Percentiles rank a stretch among this genome's conserved stretches.
phyloP scores from a whole-genome alignment of 2,888 invertebrate genomes.

The Neoascia interrupta region DNA sequence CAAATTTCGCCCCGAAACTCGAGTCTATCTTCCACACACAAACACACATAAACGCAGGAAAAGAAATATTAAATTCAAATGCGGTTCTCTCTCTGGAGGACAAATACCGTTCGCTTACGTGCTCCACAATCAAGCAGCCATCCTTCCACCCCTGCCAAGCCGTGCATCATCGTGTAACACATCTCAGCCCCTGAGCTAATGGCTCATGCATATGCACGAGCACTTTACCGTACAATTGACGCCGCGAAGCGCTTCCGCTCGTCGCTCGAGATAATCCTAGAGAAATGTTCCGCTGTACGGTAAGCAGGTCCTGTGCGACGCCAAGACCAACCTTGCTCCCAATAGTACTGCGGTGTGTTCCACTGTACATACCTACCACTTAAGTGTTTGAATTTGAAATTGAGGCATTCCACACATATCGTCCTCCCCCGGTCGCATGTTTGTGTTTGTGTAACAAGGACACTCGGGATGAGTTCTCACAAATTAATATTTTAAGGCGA shows the following conservation, averaged over 20 bases:
- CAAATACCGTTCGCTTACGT: slow-evolving; percentile 46
- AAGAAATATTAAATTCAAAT: slow-evolving; percentile 62
- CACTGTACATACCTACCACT: neutral
- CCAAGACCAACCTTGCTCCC: slow-evolving; percentile 6
- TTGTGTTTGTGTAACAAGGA: slow-evolving; percentile 36
- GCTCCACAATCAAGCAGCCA: slow-evolving; percentile 7
- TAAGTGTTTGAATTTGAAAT: slow-evolving; percentile 30
- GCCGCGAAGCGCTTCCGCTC: slow-evolving; percentile 58
- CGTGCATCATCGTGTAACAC: neutral
- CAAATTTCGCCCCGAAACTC: slow-evolving; percentile 42
- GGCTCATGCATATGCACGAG: slow-evolving; percentile 67
- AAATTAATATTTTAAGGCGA: slow-evolving; percentile 53
- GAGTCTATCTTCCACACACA: neutral
- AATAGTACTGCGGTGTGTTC: neutral
- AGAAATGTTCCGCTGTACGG: slow-evolving; percentile 48
- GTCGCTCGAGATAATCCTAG: slow-evolving; percentile 57
- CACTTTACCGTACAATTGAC: slow-evolving; percentile 63
- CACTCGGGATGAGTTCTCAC: slow-evolving; percentile 39
- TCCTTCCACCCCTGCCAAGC: neutral
- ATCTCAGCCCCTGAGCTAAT: slow-evolving; percentile 48
- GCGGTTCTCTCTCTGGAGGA: slow-evolving; percentile 45
- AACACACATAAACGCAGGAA: slow-evolving; percentile 41
- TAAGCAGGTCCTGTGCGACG: too few relatives aligned
- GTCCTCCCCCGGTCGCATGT: too few relatives aligned
- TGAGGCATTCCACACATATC: slow-evolving; percentile 13